Conservation (phyloP, 2,113 vertebrate genomes). For the Oncorhynchus mykiss region DNA sequence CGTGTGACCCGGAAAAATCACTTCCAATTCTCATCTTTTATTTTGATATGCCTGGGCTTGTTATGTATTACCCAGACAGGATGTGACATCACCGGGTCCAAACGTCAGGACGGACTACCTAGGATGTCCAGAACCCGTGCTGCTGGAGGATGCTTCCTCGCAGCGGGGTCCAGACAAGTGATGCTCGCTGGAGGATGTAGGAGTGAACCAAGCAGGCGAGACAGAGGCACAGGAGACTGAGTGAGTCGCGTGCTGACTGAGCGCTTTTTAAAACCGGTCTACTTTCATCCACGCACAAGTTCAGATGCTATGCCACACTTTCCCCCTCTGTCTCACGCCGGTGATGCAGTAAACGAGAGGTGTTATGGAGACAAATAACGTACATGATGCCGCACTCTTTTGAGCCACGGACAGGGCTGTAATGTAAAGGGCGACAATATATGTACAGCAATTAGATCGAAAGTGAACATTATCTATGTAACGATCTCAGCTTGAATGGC, state of each 20-base stretch:
- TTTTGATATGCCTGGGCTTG: slow-evolving; percentile 16
- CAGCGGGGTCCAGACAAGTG: slow-evolving; percentile 43
- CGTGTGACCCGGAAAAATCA: slow-evolving; percentile 34
- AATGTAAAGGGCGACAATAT: slow-evolving; percentile 9
- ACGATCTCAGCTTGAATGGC: slow-evolving; percentile 32
- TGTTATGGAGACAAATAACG: not conserved
- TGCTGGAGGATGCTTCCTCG: slow-evolving; percentile 44
- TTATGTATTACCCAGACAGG: slow-evolving; percentile 59
- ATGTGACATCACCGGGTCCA: slow-evolving; percentile 79
- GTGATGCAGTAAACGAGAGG: slow-evolving; percentile 49
- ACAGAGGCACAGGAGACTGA: slow-evolving; percentile 56
- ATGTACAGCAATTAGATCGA: slow-evolving; percentile 4
- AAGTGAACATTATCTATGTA: slow-evolving; percentile 7
- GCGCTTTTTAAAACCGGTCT: slow-evolving; percentile 46
- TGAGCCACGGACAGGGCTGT: not conserved
- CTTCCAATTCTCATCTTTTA: not conserved
- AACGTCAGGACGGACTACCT: slow-evolving; percentile 64
- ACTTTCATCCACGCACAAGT: slow-evolving; percentile 67
- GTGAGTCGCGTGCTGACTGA: slow-evolving; percentile 66
- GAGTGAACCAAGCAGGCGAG: slow-evolving; percentile 47
- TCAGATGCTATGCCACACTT: slow-evolving; percentile 57
- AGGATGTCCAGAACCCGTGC: slow-evolving; percentile 61
- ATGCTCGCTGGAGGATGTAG: slow-evolving; percentile 57
- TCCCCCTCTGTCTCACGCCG: slow-evolving; percentile 40
- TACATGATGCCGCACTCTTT: slow-evolving; percentile 24